These are phyloP conservation scores for Ramphastos sulfuratus DNA, from an alignment of 2,113 vertebrate genomes.

Conservation along the genomic window DNA sequence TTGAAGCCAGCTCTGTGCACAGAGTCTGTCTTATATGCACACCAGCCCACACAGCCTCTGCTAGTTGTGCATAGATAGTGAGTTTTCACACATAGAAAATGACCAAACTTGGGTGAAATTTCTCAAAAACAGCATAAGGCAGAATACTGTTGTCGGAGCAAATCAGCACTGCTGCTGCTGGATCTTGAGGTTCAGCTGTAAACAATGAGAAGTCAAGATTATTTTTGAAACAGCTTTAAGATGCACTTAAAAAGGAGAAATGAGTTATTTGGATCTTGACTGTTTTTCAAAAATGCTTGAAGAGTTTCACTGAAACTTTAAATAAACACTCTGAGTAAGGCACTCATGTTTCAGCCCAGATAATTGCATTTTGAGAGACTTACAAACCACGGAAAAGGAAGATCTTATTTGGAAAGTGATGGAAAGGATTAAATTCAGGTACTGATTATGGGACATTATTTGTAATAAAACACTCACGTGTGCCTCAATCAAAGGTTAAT, in stretches of 20 bases:
- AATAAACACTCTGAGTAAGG: conserved; percentile 30
- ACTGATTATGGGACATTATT: not conserved
- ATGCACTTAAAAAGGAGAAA: not conserved
- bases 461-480: not conserved
- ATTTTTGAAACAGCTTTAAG: not conserved
- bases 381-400: not conserved
- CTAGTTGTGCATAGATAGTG: fast-evolving
- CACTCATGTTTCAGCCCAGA: conserved; percentile 5
- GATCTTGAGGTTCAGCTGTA: not conserved
- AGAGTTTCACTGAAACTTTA: conserved; percentile 3
- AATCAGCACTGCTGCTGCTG: not conserved
- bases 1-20: not conserved
- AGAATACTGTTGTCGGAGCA: not conserved
- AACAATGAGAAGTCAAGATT: not conserved
- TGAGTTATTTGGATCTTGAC: not conserved
- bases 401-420: not conserved
- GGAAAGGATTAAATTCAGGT: conserved; percentile 17
- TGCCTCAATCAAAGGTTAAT: not conserved
- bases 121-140: not conserved
- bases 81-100: not conserved
- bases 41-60: fast-evolving
- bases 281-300: not conserved
- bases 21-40: not conserved
- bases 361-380: conserved; percentile 9
- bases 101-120: not conserved